A percentile compares a stretch with the other conserved stretches of the same genome.
phyloP scores from a whole-genome alignment of 1,140 invertebrate genomes.

The Drosophila yakuba region DNA sequence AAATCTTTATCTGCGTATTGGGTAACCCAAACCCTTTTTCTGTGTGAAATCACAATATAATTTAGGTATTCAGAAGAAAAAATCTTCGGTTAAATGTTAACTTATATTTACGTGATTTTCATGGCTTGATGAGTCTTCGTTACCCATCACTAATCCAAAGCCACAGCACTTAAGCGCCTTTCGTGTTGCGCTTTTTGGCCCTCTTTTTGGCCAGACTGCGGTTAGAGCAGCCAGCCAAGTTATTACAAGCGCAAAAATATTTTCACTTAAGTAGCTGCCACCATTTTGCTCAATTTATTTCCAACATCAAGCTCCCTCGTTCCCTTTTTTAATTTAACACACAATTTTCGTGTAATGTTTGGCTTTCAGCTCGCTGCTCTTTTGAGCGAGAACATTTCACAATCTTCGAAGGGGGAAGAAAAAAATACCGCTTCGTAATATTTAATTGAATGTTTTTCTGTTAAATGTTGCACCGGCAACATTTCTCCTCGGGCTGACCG shows the following conservation, averaged over 20 bases:
- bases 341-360: constrained; percentile 60
- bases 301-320: constrained; percentile 57
- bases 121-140: neutral
- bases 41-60: too few species aligned
- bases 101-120: constrained; percentile 8
- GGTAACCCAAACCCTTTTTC: too few species aligned
- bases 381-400: constrained; percentile 42
- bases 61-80: neutral
- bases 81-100: neutral
- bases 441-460: constrained; percentile 51
- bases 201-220: constrained; percentile 31
- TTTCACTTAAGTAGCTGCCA: constrained; percentile 81
- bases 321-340: constrained; percentile 62
- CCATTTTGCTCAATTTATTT: constrained; percentile 81
- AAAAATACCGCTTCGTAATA: constrained; percentile 44
- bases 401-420: constrained; percentile 12
- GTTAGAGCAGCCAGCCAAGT: constrained; percentile 73
- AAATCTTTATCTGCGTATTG: too few species aligned
- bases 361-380: constrained; percentile 43
- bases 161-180: constrained; percentile 73
- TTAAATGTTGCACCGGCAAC: constrained; percentile 7
- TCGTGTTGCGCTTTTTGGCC: constrained; percentile 65
- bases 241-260: constrained; percentile 80
- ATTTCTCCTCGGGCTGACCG: constrained; percentile 12
- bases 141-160: constrained; percentile 44